Conservation (phyloP, 2,888 invertebrate species). For the Boloria selene region DNA sequence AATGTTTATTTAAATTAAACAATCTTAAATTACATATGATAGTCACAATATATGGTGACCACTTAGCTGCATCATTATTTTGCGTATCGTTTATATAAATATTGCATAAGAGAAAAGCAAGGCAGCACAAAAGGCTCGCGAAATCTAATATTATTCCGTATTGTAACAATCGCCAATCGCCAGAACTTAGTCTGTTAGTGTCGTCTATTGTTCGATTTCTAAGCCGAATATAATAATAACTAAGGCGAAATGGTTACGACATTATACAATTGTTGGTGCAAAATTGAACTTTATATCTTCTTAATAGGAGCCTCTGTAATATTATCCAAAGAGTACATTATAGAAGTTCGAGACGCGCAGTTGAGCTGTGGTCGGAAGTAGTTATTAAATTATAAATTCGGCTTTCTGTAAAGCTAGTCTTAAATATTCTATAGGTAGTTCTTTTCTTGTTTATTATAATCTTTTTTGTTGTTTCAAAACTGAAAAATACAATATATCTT, state of each 20-base stretch:
- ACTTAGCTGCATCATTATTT: conserved; percentile 39
- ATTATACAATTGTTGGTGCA: conserved; percentile 16
- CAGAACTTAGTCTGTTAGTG: conserved; percentile 61
- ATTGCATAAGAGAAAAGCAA: conserved; percentile 50
- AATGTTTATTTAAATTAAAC: no score
- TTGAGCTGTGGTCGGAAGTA: conserved; percentile 44
- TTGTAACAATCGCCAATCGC: conserved; percentile 64
- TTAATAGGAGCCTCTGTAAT: conserved; percentile 34
- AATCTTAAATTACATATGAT: neutral
- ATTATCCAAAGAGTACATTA: conserved; percentile 19
- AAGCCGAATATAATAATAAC: conserved; percentile 46
- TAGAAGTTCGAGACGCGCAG: conserved; percentile 48
- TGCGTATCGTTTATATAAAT: conserved; percentile 42
- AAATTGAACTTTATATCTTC: conserved; percentile 37
- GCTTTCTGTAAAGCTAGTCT: conserved; percentile 50
- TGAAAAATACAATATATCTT: no score
- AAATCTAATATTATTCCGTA: conserved; percentile 56
- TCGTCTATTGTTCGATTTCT: conserved; percentile 61
- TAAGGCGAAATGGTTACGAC: conserved; percentile 38
- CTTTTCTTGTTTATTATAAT: neutral
- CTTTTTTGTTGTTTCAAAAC: neutral
- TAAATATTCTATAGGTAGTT: conserved; percentile 20
- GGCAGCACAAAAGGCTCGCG: conserved; percentile 53
- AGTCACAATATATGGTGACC: neutral
- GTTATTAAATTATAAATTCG: conserved; percentile 60